phyloP scores from a whole-genome alignment of 2,113 vertebrate genomes.

The Phaetusa simplex region DNA sequence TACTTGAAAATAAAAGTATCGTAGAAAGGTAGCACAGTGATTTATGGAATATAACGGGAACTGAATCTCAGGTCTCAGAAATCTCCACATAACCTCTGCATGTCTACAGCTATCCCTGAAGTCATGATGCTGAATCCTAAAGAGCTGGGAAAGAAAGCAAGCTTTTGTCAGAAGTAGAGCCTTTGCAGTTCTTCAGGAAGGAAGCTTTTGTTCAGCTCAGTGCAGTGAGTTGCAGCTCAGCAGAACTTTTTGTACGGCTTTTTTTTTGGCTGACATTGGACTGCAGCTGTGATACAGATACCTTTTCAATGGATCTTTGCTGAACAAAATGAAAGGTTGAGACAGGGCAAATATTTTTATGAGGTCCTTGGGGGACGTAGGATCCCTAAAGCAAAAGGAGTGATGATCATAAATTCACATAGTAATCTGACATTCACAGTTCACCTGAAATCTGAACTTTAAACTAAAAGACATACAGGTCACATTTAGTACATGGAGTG shows the following conservation, averaged over 20 bases:
- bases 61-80: conserved; percentile 6
- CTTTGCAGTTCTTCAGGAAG: conserved; percentile 56
- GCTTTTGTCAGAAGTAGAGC: conserved; percentile 61
- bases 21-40: neutral
- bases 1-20: neutral
- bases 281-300: conserved; percentile 60
- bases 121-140: conserved; percentile 60
- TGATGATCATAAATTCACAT: conserved; percentile 15
- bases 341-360: conserved; percentile 53
- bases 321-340: conserved; percentile 42
- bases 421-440: conserved; percentile 32
- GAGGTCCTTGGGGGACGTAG: neutral
- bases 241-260: conserved; percentile 53
- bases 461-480: neutral
- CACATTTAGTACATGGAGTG: neutral
- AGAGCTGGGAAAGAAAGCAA: conserved; percentile 58
- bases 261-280: conserved; percentile 63
- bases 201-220: conserved; percentile 55
- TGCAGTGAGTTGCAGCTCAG: conserved; percentile 58
- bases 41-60: conserved; percentile 2
- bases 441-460: conserved; percentile 37
- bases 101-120: conserved; percentile 28
- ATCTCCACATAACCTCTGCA: conserved; percentile 46
- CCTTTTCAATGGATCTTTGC: conserved; percentile 43
- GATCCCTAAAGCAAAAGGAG: conserved; percentile 17